Conservation (phyloP, 2,113 vertebrate species). For the Nerophis ophidion region DNA sequence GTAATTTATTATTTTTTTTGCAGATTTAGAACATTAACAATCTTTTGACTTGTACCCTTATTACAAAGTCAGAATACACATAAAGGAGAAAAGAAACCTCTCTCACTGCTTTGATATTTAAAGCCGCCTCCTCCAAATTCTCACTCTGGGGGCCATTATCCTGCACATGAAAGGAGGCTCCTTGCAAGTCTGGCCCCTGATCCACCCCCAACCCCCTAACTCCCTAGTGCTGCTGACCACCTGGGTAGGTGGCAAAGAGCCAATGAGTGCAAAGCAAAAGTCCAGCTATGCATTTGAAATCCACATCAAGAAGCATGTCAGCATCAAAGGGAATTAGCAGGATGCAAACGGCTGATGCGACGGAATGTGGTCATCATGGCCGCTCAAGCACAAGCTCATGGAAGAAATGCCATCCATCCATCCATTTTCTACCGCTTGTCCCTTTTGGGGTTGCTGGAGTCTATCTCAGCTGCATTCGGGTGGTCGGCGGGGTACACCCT, state of each 20-base stretch:
- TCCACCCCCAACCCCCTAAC: slow-evolving; percentile 21
- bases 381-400: too few species aligned
- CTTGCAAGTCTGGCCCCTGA: slow-evolving; percentile 7
- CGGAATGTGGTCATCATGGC: too few species aligned
- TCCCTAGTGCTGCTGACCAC: slow-evolving; percentile 20
- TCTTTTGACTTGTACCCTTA: background rate
- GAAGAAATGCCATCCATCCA: background rate
- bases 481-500: too few species aligned
- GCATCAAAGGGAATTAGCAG: background rate
- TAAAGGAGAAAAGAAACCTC: slow-evolving; percentile 5
- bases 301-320: background rate
- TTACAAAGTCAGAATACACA: slow-evolving; percentile 37
- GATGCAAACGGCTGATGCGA: background rate
- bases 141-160: slow-evolving; percentile 21
- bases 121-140: slow-evolving; percentile 13
- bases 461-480: too few species aligned
- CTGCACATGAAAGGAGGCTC: slow-evolving; percentile 37
- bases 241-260: slow-evolving; percentile 30
- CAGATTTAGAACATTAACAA: slow-evolving; percentile 12
- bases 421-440: background rate
- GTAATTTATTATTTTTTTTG: background rate
- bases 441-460: too few species aligned
- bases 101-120: slow-evolving; percentile 26
- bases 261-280: background rate
- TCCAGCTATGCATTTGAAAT: background rate